phyloP scores from a whole-genome alignment of 2,113 vertebrate genomes.

The Crotalus horridus region DNA sequence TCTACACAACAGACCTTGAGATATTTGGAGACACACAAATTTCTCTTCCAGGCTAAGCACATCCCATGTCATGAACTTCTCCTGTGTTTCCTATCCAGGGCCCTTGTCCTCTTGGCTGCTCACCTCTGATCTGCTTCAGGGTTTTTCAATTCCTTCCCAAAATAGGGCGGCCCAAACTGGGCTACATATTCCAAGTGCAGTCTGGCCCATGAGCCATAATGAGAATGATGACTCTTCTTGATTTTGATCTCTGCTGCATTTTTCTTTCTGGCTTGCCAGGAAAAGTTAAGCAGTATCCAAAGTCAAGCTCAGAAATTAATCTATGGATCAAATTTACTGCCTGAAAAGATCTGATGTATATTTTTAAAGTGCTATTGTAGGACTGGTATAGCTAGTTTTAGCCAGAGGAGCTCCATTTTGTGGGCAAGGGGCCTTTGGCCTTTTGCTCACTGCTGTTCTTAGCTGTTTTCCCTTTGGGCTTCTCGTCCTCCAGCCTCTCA shows the following conservation, averaged over 20 bases:
- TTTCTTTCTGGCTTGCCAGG: background rate
- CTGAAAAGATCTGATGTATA: background rate
- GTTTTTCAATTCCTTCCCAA: background rate
- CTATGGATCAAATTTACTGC: background rate
- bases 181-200: background rate
- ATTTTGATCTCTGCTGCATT: background rate
- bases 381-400: background rate
- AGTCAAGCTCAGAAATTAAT: background rate
- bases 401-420: background rate
- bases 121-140: background rate
- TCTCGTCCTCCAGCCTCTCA: background rate
- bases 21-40: background rate
- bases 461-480: background rate
- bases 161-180: background rate
- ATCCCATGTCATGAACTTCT: background rate
- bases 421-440: too few relatives aligned
- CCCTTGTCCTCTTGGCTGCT: background rate
- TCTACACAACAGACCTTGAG: background rate
- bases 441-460: too few relatives aligned
- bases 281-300: background rate
- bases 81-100: background rate
- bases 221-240: background rate
- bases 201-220: background rate
- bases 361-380: background rate
- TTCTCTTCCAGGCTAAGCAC: background rate